These are phyloP conservation scores for Mesodorylaimus sp. DNA, from an alignment of 2,888 invertebrate species.

Conservation along the genomic window DNA sequence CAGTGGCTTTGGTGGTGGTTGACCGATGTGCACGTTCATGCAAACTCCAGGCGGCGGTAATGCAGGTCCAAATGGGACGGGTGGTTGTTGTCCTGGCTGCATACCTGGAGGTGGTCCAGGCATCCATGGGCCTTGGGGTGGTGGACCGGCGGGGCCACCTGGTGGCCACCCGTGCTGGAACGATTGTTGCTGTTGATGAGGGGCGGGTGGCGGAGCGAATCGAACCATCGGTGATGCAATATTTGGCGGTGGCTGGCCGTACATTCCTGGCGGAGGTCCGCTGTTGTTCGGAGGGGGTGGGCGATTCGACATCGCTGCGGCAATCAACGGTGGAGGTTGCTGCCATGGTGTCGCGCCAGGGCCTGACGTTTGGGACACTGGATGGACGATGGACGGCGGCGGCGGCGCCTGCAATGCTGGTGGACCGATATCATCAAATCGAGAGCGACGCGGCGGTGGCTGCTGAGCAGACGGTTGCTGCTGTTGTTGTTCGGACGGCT, in stretches of 20 bases:
- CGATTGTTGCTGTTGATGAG: neutral
- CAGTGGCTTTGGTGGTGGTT: conserved; percentile 25
- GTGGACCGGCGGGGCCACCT: neutral
- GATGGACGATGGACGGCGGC: no score
- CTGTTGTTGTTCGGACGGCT: no score
- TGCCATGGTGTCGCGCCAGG: no score
- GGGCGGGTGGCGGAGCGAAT: neutral
- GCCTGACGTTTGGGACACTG: no score
- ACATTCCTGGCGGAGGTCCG: conserved; percentile 42
- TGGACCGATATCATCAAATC: conserved; percentile 15
- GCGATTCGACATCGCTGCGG: neutral
- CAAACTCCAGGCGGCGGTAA: neutral
- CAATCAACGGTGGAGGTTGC: no score
- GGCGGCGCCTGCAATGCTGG: conserved; percentile 2
- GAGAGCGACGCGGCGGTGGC: conserved; percentile 10
- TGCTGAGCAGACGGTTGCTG: no score
- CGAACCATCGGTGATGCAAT: conserved; percentile 11
- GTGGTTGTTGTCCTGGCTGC: neutral
- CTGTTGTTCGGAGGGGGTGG: conserved; percentile 4
- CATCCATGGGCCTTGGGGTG: conserved; percentile 1
- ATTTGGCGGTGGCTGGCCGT: conserved; percentile 30
- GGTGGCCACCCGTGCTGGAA: neutral
- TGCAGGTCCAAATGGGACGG: neutral
- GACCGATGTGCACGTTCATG: neutral
- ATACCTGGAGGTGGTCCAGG: conserved; percentile 15